phyloP scores from a whole-genome alignment of 2,797 vertebrate species.

The Pseudochromis fuscus region DNA sequence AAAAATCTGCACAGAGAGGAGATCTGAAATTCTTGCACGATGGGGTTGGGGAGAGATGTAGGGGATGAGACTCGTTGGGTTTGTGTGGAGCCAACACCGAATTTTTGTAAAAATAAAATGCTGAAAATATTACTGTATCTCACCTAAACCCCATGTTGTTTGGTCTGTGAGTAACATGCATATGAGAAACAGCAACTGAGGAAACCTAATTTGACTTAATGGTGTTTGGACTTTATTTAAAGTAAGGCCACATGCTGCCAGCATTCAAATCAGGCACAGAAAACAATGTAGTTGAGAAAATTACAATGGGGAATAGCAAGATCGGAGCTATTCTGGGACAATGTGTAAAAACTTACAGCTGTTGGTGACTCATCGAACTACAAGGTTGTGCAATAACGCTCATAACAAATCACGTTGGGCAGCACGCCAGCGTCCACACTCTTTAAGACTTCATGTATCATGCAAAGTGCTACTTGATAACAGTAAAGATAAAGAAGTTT shows the following conservation, averaged over 20 bases:
- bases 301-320: slow-evolving; percentile 20
- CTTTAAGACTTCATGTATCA: slow-evolving; percentile 33
- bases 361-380: slow-evolving; percentile 60
- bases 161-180: slow-evolving; percentile 31
- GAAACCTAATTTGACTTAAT: slow-evolving; percentile 50
- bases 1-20: slow-evolving; percentile 47
- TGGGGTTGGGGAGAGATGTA: slow-evolving; percentile 31
- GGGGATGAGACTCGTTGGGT: slow-evolving; percentile 23
- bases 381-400: slow-evolving; percentile 43
- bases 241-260: slow-evolving; percentile 51
- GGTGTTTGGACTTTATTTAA: slow-evolving; percentile 57
- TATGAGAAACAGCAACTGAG: slow-evolving; percentile 45
- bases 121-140: not conserved
- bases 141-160: slow-evolving; percentile 23
- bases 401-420: slow-evolving; percentile 53
- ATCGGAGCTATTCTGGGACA: slow-evolving; percentile 56
- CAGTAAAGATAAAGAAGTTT: not conserved
- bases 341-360: slow-evolving; percentile 60
- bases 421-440: slow-evolving; percentile 26
- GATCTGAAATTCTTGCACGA: slow-evolving; percentile 49
- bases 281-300: slow-evolving; percentile 36
- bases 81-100: not conserved
- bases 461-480: slow-evolving; percentile 48
- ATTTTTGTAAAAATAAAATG: not conserved
- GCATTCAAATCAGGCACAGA: slow-evolving; percentile 56